Evolutionary conservation across 2,113 vertebrate genomes (phyloP), one percentile per base, ranked within the genome.

Genomic region (Leiothrix lutea): DNA sequence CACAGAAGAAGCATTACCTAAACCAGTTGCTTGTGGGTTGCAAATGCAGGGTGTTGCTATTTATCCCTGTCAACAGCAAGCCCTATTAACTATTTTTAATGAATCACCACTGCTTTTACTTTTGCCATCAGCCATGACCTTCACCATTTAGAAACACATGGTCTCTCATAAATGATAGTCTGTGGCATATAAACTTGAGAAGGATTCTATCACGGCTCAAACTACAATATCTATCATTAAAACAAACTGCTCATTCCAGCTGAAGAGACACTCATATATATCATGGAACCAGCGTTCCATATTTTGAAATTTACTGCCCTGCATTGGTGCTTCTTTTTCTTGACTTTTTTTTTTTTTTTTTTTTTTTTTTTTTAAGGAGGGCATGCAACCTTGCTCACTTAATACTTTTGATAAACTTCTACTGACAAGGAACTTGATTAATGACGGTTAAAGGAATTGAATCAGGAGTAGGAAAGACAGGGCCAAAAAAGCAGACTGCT

Each of bases 371-470:
- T 96, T 86, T 38, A 91, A 96, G 95, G 94, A 97, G 98, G 97
- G 98, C 97, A 96, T 91, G 97, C 97, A 98, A 97, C 98, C 97
- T 97, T 98, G 97, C 93, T 97, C 97, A 97, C 95, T 96, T 98
- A 98, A 98, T 98, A 97, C 97, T 97, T 98, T 98, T 99, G 98
- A 99, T 99, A 99, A 99, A 99, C 98, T 98, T 99, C 98, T 98
- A 96, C 96, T 98, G 98, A 99, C 98, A 98, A 98, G 98, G 97
- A 93, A 82, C 97, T 97, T 99, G 99, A 99, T 99, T 99, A 99
- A 99, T 99, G 99, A 98, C 81, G 98, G 98, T 98, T 98, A 99
- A 98, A 98, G 97, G 98, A 99, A 99, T 98, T 99, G 98, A 99
- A 99, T 99, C 98, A 98, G 99, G 98, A 98, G 98, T 98, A 97